phyloP scores from a whole-genome alignment of 2,888 invertebrate genomes.

The Ceraclea dissimilis region DNA sequence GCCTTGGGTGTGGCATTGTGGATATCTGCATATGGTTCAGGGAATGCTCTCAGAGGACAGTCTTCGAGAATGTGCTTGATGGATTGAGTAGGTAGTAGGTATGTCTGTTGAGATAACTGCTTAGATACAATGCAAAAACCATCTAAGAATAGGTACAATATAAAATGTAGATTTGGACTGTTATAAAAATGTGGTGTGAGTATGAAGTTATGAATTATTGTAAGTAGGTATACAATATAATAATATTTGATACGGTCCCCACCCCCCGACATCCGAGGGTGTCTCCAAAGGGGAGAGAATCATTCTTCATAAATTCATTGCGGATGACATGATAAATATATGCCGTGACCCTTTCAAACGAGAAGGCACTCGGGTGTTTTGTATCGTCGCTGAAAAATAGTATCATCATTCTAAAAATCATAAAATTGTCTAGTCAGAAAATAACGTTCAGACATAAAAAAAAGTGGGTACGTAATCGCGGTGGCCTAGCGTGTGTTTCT shows the following conservation, averaged over 20 bases:
- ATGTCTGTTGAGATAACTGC: too few relatives aligned
- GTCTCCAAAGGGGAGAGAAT: background rate
- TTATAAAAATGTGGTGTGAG: too few relatives aligned
- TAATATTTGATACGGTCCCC: background rate
- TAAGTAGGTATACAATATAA: background rate
- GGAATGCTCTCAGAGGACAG: too few relatives aligned
- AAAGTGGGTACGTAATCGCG: background rate
- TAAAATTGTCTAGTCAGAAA: background rate
- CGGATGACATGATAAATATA: slow-evolving; percentile 21
- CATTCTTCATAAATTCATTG: slow-evolving; percentile 23
- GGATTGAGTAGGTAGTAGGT: too few relatives aligned
- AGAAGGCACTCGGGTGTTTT: background rate
- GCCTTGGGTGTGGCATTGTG: too few relatives aligned
- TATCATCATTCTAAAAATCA: background rate
- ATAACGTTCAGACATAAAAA: background rate
- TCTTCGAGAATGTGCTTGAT: too few relatives aligned
- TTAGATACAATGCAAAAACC: too few relatives aligned
- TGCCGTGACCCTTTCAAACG: slow-evolving; percentile 10
- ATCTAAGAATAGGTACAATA: too few relatives aligned
- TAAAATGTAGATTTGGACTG: too few relatives aligned
- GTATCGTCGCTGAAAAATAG: background rate
- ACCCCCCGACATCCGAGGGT: background rate
- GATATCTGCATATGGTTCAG: too few relatives aligned
- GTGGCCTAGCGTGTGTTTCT: background rate
- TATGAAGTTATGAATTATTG: too few relatives aligned